Percentiles rank a stretch among this genome's conserved stretches.
These are phyloP conservation scores for Platycnemis pennipes DNA, from an alignment of 2,888 invertebrate species.

Conservation along the genomic window DNA sequence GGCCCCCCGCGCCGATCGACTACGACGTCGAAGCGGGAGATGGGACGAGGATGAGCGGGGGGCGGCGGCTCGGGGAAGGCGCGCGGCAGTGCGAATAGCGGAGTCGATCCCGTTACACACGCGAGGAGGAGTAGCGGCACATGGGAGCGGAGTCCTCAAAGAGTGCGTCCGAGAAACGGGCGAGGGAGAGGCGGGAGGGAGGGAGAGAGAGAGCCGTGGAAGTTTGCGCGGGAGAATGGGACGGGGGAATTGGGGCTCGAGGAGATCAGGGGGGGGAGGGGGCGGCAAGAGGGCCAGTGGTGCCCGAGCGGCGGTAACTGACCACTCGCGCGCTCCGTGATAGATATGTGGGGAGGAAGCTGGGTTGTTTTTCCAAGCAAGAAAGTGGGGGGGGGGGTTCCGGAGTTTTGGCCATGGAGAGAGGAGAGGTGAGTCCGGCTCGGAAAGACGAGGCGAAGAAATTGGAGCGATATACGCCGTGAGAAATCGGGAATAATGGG, in stretches of 20 bases:
- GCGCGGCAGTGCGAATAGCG: slow-evolving; percentile 40
- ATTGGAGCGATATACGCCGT: slow-evolving; percentile 3
- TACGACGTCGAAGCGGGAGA: neutral
- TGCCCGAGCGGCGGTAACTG: slow-evolving; percentile 1
- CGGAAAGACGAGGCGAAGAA: neutral
- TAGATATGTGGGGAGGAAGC: neutral
- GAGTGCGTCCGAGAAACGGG: slow-evolving; percentile 39
- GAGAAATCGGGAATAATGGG: neutral
- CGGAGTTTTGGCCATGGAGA: neutral
- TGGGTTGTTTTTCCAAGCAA: neutral
- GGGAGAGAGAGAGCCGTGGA: neutral
- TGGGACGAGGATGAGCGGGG: too few relatives aligned
- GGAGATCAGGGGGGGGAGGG: neutral
- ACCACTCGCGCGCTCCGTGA: slow-evolving; percentile 12
- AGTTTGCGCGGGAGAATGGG: neutral
- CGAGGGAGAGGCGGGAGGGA: neutral
- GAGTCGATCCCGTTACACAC: slow-evolving; percentile 30
- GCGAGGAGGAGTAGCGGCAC: slow-evolving; percentile 35
- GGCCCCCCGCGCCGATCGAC: neutral
- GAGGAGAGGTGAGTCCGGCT: neutral
- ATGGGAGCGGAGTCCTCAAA: slow-evolving; percentile 35
- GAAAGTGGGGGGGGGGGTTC: neutral
- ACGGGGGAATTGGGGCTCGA: neutral
- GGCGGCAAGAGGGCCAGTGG: neutral
- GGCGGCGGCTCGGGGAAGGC: neutral